Conservation (phyloP, 2,113 vertebrate species). For the Capreolus pygargus region DNA sequence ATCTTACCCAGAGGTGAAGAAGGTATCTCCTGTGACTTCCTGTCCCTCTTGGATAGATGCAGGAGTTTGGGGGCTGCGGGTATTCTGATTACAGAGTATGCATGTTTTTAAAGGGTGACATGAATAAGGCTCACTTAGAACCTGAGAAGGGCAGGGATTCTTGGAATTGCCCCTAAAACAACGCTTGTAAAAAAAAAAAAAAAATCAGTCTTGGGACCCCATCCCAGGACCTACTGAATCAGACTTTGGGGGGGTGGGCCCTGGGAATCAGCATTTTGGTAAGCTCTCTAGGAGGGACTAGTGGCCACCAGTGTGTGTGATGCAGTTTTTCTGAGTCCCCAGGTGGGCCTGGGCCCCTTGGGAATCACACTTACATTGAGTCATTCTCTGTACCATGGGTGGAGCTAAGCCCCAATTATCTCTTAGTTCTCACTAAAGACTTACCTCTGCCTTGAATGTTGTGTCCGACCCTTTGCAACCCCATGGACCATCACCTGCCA, state of each 20-base stretch:
- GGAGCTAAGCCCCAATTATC: background rate
- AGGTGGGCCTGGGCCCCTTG: fast-evolving
- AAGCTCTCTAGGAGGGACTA: background rate
- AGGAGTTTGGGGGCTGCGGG: background rate
- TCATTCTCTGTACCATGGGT: too few species aligned
- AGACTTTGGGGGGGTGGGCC: background rate
- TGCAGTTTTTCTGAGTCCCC: background rate
- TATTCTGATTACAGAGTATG: background rate
- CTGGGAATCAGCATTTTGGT: background rate
- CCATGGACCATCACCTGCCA: background rate
- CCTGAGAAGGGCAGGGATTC: background rate
- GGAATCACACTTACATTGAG: background rate
- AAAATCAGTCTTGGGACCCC: background rate
- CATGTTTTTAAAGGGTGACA: background rate
- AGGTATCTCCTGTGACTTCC: background rate
- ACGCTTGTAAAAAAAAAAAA: background rate
- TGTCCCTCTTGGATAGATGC: background rate
- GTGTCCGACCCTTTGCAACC: background rate
- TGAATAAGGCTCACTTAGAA: background rate
- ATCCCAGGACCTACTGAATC: background rate
- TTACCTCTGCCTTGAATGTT: background rate
- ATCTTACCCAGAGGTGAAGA: background rate
- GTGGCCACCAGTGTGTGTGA: background rate
- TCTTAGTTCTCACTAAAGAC: background rate
- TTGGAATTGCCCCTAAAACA: background rate